A percentile compares a stretch with the other conserved stretches of the same genome.
Conservation (phyloP, 1,140 invertebrate genomes). For the Andrena cerasifolii region DNA sequence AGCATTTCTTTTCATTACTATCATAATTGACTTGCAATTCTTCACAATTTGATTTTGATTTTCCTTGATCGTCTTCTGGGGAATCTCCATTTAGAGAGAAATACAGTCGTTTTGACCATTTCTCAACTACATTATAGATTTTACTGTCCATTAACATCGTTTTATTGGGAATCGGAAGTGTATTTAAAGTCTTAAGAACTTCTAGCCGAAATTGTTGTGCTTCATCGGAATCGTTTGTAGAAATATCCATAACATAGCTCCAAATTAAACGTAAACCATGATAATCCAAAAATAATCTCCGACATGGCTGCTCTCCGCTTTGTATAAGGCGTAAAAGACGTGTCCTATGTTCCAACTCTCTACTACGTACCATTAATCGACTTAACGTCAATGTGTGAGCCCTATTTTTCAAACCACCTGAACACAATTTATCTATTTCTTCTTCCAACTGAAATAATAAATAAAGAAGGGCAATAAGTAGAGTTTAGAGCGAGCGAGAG, state of each 20-base stretch:
- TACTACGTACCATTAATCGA: constrained; percentile 95
- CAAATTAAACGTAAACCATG: constrained; percentile 95
- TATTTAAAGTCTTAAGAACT: constrained; percentile 90
- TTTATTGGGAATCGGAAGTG: constrained; percentile 95
- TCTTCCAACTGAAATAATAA: constrained; percentile 87
- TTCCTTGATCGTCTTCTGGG: constrained; percentile 78
- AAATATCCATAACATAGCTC: constrained; percentile 93
- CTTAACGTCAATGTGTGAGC: constrained; percentile 93
- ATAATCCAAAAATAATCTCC: constrained; percentile 96
- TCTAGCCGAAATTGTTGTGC: constrained; percentile 85
- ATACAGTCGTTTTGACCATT: constrained; percentile 85
- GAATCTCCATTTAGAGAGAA: constrained; percentile 73
- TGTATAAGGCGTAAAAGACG: constrained; percentile 88
- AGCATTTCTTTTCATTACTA: constrained; percentile 67
- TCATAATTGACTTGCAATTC: constrained; percentile 64
- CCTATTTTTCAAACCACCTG: constrained; percentile 92
- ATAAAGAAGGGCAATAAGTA: constrained; percentile 25
- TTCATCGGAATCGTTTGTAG: constrained; percentile 81
- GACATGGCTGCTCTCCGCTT: constrained; percentile 89
- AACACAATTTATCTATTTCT: constrained; percentile 88
- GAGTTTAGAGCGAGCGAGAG: no score
- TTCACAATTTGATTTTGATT: constrained; percentile 63
- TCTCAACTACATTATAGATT: constrained; percentile 91
- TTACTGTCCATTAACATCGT: constrained; percentile 96
- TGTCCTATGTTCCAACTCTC: constrained; percentile 88